phyloP scores from a whole-genome alignment of 1,140 invertebrate species.

The Ceratitis capitata region DNA sequence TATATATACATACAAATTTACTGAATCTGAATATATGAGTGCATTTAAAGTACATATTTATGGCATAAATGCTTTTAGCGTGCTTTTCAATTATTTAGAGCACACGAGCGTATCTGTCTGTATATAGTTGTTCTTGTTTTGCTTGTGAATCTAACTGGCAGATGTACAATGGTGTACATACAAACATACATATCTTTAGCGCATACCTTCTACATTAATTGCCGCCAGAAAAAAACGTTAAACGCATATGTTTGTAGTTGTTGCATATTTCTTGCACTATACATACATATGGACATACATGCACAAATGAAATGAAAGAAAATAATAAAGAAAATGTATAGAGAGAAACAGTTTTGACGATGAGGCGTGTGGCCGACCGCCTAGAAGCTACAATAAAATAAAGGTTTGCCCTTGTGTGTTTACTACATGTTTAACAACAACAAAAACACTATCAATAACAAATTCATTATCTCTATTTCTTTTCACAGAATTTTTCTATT shows the following conservation, averaged over 20 bases:
- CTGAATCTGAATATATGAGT: neutral
- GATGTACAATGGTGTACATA: neutral
- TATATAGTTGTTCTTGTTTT: neutral
- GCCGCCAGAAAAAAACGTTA: neutral
- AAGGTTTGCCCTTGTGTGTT: slow-evolving; percentile 21
- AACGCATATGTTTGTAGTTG: neutral
- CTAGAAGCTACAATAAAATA: neutral
- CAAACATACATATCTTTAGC: neutral
- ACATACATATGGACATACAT: neutral
- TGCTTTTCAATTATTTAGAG: slow-evolving; percentile 37
- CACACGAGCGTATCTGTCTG: slow-evolving; percentile 4
- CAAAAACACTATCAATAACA: neutral
- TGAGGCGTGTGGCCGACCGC: neutral
- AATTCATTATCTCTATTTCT: no score
- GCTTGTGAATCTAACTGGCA: neutral
- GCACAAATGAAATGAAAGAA: neutral
- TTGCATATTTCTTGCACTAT: slow-evolving; percentile 1
- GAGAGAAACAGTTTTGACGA: neutral
- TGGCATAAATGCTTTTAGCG: neutral
- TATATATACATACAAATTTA: neutral
- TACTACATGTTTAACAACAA: slow-evolving; percentile 25
- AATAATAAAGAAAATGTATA: neutral
- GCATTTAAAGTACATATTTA: neutral
- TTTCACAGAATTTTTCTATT: neutral
- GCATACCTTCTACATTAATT: slow-evolving; percentile 8